Conservation (phyloP, 2,888 invertebrate genomes). For the Drosophila crucigera region DNA sequence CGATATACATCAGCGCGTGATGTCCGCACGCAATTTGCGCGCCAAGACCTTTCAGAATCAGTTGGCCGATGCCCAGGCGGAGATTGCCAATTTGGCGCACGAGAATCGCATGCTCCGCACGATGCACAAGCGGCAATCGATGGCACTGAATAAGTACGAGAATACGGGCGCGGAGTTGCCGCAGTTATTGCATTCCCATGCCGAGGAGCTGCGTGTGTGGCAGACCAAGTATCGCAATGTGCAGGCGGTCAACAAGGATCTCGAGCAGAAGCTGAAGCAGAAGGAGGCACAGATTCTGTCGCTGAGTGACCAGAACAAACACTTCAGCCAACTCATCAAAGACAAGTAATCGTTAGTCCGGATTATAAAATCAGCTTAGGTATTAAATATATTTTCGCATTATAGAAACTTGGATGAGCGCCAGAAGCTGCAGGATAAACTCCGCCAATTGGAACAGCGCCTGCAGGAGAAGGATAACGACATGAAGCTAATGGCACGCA, state of each 20-base stretch:
- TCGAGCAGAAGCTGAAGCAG: slow-evolving; percentile 88
- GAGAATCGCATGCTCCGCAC: slow-evolving; percentile 92
- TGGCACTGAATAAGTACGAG: slow-evolving; percentile 91
- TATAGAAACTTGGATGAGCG: slow-evolving; percentile 89
- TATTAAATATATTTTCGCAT: not conserved
- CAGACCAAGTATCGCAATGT: slow-evolving; percentile 90
- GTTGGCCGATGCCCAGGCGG: slow-evolving; percentile 91
- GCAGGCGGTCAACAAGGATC: slow-evolving; percentile 88
- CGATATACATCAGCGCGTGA: slow-evolving; percentile 88
- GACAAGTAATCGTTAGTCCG: slow-evolving; percentile 86
- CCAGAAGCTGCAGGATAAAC: slow-evolving; percentile 89
- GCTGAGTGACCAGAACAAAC: slow-evolving; percentile 89
- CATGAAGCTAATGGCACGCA: slow-evolving; percentile 89
- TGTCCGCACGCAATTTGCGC: slow-evolving; percentile 91
- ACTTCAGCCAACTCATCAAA: slow-evolving; percentile 89
- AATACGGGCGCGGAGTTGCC: slow-evolving; percentile 92
- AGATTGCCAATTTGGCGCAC: slow-evolving; percentile 89
- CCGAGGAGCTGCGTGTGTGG: slow-evolving; percentile 91
- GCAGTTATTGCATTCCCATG: slow-evolving; percentile 89
- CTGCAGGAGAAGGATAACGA: slow-evolving; percentile 88
- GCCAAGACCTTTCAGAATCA: slow-evolving; percentile 93
- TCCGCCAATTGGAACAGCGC: slow-evolving; percentile 87
- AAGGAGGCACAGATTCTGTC: slow-evolving; percentile 89
- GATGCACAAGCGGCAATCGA: slow-evolving; percentile 92
- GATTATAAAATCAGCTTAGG: not conserved